Base-by-base conservation (phyloP, 2,113 vertebrate species). In the Paramisgurnus dabryanus region DNA sequence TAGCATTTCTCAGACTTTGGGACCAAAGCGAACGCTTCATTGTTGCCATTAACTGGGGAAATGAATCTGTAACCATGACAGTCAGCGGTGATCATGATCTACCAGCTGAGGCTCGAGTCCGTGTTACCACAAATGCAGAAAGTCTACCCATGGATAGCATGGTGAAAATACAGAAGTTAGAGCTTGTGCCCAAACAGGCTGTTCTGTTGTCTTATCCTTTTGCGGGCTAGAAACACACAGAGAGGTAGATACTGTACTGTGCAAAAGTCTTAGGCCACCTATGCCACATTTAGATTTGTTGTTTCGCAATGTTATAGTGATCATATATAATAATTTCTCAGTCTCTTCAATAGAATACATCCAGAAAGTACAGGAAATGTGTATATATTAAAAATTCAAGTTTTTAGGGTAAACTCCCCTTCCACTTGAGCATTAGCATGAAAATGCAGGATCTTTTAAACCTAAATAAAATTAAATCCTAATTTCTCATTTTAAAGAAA, bases 21-120 rank as follows among this genome's bases (percentile, higher is more conserved):
- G 96, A 97, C 87, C 95, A 97, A 89, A 97, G 94, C 0, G 89
- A 93, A 1, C 91, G 95, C 22, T 97, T 88, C 81, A 72, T 97
- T n/a, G 89, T 93, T 0, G 88, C 90, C 6, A 85, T 96, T 65
- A 97, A 97, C 87, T 94, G 95, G 69, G 90, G 89, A 17, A 0
- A 53, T 0, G 0, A 2, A 0, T 0, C 60, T 0, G 2, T 83
- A 7, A 27, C 4, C 0, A 0, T 82, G 2, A 4, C 2, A 0
- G 57, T 88, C 6, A 0, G 34, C 6, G 55, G 81, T 4, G 53
- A 87, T 34, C 27, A 34, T 4, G 34, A 80, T 40, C 47, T 94
- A 15, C 95, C 95, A 0, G 34, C 87, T 0, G 68, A 22, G 0
- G 94, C 87, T 0, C 17, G 40, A 0, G 87, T 96, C 39, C 80